A percentile compares a stretch with the other conserved stretches of the same genome.
Conservation (phyloP, 2,888 invertebrate species). For the Acheta domesticus region DNA sequence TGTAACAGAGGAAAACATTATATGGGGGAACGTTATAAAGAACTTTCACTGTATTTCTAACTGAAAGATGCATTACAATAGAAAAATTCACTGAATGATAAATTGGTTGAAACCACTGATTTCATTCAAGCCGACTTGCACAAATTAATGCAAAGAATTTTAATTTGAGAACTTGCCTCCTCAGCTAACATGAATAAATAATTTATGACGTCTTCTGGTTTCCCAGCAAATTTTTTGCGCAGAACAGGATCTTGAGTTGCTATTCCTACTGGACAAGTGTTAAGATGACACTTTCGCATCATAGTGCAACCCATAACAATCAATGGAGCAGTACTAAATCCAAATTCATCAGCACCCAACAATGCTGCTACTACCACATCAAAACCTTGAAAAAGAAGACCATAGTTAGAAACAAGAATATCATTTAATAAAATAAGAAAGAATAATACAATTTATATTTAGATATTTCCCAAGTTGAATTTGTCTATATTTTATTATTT, state of each 20-base stretch:
- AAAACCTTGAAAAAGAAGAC: conserved; percentile 58
- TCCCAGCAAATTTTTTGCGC: conserved; percentile 93
- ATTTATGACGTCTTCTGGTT: conserved; percentile 96
- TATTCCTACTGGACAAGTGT: conserved; percentile 98
- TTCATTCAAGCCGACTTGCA: not conserved
- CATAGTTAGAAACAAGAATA: not conserved
- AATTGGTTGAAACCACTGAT: not conserved
- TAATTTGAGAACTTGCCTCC: conserved; percentile 61
- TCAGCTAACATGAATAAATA: conserved; percentile 97
- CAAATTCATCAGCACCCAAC: conserved; percentile 97
- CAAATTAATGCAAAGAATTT: not conserved
- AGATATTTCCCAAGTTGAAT: no score
- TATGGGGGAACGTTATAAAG: no score
- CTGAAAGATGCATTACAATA: no score
- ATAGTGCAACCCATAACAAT: conserved; percentile 98
- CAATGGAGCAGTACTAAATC: conserved; percentile 96
- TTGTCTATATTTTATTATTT: no score
- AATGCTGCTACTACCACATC: conserved; percentile 95
- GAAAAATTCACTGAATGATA: no score
- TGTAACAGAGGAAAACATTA: no score
- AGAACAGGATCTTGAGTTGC: conserved; percentile 97
- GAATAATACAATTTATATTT: no score
- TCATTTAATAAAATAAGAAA: not conserved
- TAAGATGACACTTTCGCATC: conserved; percentile 99
- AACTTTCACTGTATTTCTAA: no score